Evolutionary conservation across 2,113 vertebrate genomes (phyloP), one percentile per base, ranked within the genome.

Genomic region (Eubucco bourcierii): DNA sequence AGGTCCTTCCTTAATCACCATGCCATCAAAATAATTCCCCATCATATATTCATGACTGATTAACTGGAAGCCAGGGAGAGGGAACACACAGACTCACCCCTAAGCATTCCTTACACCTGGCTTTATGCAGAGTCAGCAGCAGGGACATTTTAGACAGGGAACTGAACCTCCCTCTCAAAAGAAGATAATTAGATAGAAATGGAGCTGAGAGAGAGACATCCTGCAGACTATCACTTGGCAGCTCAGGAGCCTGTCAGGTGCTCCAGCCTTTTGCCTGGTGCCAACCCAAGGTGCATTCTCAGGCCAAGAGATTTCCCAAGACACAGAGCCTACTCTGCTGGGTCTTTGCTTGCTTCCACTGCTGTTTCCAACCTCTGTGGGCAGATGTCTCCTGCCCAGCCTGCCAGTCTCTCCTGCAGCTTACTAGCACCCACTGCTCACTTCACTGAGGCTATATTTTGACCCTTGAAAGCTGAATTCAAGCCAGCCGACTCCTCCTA

Each of bases 1-100:
- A 94, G 29, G 71, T 94, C 93, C 63, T 92, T 89, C 50, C 50
- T 52, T 52, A 72, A 73, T 87, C 75, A 94, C 55, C 4, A 91
- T 94, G 81, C 72, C 50, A 73, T 52, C 50, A 77, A 80, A 94
- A 84, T 46, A 93, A 46, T 41, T 92, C 52, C 52, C 37, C 4
- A 64, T 77, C 67, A 74, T 66, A 77, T 37, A 61, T 60, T 94
- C 34, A 23, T 33, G 37, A 65, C 76, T 84, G 59, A 89, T 84
- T 89, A 89, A 82, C 39, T 60, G 21, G 21, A 80, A 91, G 52
- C 39, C 73, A 90, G 47, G 18, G 27, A 90, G 60, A 31, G 10
- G 7, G 7, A 50, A 91, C 80, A 76, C 18, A 67, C 31, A 60
- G 39, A 64, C 55, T 81, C 27, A 39, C 14, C 17, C 70, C 52